Evolutionary conservation across 2,797 vertebrate genomes (phyloP), one percentile per base, ranked within the genome.

Genomic region (Iguana delicatissima): DNA sequence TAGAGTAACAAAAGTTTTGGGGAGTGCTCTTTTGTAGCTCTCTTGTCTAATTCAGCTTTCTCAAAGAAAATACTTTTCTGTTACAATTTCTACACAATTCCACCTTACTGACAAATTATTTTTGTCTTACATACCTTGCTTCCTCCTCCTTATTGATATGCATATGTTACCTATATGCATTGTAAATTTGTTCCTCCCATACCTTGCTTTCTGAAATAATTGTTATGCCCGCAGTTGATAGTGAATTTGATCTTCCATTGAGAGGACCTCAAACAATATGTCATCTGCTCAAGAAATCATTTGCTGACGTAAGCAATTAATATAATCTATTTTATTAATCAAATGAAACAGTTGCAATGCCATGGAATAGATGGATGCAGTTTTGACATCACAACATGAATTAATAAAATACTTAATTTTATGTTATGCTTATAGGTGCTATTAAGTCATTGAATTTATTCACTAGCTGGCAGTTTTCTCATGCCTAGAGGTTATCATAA

Each of bases 231-330:
- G 24, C 69, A 84, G 8, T 52, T 73, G 35, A 14, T 35, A 74
- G 24, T 16, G 69, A n/a, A n/a, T 14, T 26, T 74, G 52, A 76
- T 22, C 12, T 38, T n/a, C n/a, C n/a, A 82, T 59, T 59, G 59
- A 57, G 14, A 26, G 55, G 35, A 38, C 55, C 72, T 73, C 12
- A 74, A n/a, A 74, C 16, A 38, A 74, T 86, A 32, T 16, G 69
- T 85, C 72, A 85, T 85, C 69, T 22, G 22, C 35, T 86, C n/a
- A 74, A 24, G 35, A 86, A 26, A 86, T 42, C 85, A 86, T 86
- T 76, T 1, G 1, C 1, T 24, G 22, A 16, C 10, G 38, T 76
- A 18, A 35, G 5, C 50, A 74, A 18, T 86, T 74, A 73, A 59
- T 86, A 20, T 50, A 12, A 74, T 76, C 10, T 74, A 74, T 86